phyloP scores from a whole-genome alignment of 2,888 invertebrate genomes.

The Heteropelma amictum region DNA sequence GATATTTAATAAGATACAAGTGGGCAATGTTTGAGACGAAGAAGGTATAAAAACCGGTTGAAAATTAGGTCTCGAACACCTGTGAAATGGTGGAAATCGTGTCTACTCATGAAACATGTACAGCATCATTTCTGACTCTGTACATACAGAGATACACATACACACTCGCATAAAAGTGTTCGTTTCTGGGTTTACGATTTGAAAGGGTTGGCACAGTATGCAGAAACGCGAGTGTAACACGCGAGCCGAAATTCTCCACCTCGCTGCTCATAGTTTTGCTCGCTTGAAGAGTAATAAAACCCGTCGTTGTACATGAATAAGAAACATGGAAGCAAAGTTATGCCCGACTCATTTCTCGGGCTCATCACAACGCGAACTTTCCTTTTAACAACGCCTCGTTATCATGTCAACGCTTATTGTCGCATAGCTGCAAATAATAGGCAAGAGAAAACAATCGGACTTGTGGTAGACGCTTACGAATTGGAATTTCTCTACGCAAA shows the following conservation, averaged over 20 bases:
- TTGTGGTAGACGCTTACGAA: too few relatives aligned
- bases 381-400: conserved; percentile 2
- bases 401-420: conserved; percentile 10
- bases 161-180: neutral
- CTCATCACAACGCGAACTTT: neutral
- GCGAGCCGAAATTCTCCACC: conserved; percentile 17
- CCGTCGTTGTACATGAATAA: too few relatives aligned
- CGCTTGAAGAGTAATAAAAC: neutral
- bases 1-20: conserved; percentile 1
- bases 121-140: conserved; percentile 2
- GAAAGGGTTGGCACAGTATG: conserved; percentile 7
- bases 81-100: conserved; percentile 33
- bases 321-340: neutral
- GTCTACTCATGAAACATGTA: conserved; percentile 25
- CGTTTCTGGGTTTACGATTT: conserved; percentile 34
- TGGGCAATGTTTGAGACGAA: neutral
- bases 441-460: neutral
- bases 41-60: conserved; percentile 4
- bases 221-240: conserved; percentile 22
- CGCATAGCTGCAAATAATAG: neutral
- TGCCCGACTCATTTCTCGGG: neutral
- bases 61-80: conserved; percentile 30
- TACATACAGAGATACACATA: neutral
- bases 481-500: too few relatives aligned
- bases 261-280: neutral